phyloP scores from a whole-genome alignment of 2,797 vertebrate genomes.

The Amniataba percoides region DNA sequence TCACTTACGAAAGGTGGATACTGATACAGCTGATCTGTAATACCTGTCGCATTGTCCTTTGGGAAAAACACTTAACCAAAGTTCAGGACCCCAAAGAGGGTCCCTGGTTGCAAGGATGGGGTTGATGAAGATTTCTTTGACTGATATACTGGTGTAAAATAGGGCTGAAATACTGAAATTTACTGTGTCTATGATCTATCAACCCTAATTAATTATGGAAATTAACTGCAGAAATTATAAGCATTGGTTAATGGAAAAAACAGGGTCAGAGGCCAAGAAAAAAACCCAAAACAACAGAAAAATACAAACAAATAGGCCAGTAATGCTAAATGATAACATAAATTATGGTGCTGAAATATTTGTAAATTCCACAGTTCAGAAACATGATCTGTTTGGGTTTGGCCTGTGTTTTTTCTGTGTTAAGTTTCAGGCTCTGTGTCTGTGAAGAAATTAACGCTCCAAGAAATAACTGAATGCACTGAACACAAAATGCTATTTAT shows the following conservation, averaged over 20 bases:
- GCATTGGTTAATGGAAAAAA: not conserved
- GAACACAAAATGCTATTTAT: not conserved
- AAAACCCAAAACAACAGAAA: not conserved
- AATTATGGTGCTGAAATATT: not conserved
- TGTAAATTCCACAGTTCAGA: not conserved
- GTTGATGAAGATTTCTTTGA: not conserved
- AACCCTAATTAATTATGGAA: not conserved
- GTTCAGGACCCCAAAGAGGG: not conserved
- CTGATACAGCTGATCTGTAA: constrained; percentile 10
- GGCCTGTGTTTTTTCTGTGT: not conserved
- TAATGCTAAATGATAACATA: not conserved
- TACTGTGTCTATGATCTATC: not conserved
- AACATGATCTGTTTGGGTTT: not conserved
- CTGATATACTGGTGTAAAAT: not conserved
- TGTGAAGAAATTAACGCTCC: not conserved
- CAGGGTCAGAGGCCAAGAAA: not conserved
- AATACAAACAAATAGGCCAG: not conserved
- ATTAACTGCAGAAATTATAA: not conserved
- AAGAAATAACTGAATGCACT: constrained; percentile 6
- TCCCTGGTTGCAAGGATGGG: not conserved
- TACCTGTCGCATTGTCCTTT: not conserved
- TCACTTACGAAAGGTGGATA: constrained; percentile 25
- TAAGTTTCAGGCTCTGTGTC: not conserved
- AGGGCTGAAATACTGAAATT: not conserved
- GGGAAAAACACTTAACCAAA: not conserved